A percentile compares a stretch with the other conserved stretches of the same genome.
Evolutionary conservation across 2,888 invertebrate genomes (phyloP).

Genomic region (Tetramorium bicarinatum): DNA sequence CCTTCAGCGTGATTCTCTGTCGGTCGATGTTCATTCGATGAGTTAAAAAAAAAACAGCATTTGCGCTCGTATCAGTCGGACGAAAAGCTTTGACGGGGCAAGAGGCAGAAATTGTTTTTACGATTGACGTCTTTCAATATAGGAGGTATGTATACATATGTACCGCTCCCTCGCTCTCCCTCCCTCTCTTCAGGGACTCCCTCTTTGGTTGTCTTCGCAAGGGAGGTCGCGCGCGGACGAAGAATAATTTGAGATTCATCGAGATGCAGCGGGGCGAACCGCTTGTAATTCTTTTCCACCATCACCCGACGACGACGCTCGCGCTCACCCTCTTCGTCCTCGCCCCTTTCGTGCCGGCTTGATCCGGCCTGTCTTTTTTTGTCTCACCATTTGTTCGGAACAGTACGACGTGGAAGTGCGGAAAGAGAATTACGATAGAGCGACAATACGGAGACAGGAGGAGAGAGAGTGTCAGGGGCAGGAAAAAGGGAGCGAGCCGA

Average conservation of each 20-base stretch:
- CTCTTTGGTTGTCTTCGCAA: conserved; percentile 48
- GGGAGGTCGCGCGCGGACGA: conserved; percentile 57
- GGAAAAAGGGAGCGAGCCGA: conserved; percentile 32
- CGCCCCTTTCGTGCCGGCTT: conserved; percentile 52
- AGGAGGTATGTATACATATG: conserved; percentile 35
- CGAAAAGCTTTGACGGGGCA: conserved; percentile 18
- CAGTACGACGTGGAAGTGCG: conserved; percentile 66
- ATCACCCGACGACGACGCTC: conserved; percentile 67
- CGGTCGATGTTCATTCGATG: conserved; percentile 48
- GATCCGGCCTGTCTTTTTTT: conserved; percentile 74
- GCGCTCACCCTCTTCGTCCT: conserved; percentile 34
- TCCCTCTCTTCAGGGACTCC: neutral
- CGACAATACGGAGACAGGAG: conserved; percentile 39
- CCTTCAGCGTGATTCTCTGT: conserved; percentile 57
- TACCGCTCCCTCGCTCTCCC: neutral
- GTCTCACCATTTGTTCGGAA: conserved; percentile 82
- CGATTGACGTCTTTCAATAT: conserved; percentile 58
- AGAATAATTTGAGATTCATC: conserved; percentile 85
- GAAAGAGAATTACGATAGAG: conserved; percentile 67
- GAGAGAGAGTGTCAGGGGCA: conserved; percentile 21
- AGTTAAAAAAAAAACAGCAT: conserved; percentile 32
- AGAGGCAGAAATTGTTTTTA: conserved; percentile 61
- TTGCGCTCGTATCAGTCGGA: conserved; percentile 14
- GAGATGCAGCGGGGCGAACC: conserved; percentile 82
- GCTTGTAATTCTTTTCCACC: conserved; percentile 85